Percentiles rank a stretch among this genome's conserved stretches.
Evolutionary conservation across 2,797 vertebrate genomes (phyloP).

Genomic region (Sebastes goodei): DNA sequence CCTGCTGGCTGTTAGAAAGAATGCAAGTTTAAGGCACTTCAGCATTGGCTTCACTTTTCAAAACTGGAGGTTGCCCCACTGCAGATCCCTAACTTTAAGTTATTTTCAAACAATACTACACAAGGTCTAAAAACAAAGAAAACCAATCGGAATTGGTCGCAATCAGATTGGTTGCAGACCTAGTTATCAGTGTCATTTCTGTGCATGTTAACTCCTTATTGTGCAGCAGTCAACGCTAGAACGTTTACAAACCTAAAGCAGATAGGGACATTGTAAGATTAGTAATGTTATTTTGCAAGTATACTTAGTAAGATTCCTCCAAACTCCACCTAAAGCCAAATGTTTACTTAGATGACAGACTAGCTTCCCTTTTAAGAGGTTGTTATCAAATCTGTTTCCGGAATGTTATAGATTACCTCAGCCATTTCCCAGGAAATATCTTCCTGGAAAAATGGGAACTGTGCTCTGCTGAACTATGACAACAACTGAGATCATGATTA

Average conservation of each 20-base stretch:
- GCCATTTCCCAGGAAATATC: neutral
- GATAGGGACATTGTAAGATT: neutral
- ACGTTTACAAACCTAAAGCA: neutral
- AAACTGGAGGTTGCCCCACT: too few relatives aligned
- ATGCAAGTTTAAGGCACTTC: too few relatives aligned
- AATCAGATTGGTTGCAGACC: neutral
- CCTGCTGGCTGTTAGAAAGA: too few relatives aligned
- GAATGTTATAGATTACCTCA: neutral
- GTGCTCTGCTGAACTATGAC: neutral
- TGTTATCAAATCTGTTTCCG: neutral
- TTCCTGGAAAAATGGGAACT: slow-evolving; percentile 19
- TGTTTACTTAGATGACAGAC: neutral
- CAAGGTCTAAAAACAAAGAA: neutral
- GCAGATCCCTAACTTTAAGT: too few relatives aligned
- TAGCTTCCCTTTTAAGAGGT: neutral
- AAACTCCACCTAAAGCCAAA: neutral
- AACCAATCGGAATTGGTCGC: neutral
- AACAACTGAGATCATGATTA: neutral
- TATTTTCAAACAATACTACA: neutral
- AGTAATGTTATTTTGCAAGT: neutral
- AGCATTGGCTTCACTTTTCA: too few relatives aligned
- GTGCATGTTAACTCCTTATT: neutral
- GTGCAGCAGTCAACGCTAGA: neutral
- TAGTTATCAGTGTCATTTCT: neutral
- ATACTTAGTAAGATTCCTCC: neutral